A percentile compares a stretch with the other conserved stretches of the same genome.
These are phyloP conservation scores for Noctua janthina DNA, from an alignment of 2,888 invertebrate species.

Conservation along the genomic window DNA sequence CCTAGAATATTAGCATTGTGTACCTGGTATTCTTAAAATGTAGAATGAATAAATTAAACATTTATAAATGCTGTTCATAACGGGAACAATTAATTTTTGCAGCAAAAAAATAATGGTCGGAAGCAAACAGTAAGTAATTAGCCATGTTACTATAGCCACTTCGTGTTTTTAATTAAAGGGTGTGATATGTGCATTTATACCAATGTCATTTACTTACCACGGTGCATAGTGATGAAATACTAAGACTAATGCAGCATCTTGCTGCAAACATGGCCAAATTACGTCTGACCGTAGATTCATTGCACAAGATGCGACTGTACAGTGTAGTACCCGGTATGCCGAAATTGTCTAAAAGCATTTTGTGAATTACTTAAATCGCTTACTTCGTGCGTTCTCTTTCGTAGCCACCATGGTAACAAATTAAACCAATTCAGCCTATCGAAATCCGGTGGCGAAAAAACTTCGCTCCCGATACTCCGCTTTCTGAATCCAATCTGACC, in stretches of 20 bases:
- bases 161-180: background rate
- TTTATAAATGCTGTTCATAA: conserved; percentile 50
- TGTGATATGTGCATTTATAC: background rate
- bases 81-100: conserved; percentile 34
- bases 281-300: too few relatives aligned
- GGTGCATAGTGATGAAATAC: background rate
- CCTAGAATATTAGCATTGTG: conserved; percentile 51
- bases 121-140: background rate
- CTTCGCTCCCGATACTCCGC: too few relatives aligned
- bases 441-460: background rate
- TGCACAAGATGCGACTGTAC: too few relatives aligned
- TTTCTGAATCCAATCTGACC: background rate
- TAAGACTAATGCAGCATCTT: too few relatives aligned
- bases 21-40: conserved; percentile 62
- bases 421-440: background rate
- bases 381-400: background rate
- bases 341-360: too few relatives aligned
- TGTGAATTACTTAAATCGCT: too few relatives aligned
- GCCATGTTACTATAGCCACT: background rate
- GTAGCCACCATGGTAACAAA: background rate
- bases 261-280: too few relatives aligned
- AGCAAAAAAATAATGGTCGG: conserved; percentile 29
- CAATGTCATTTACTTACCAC: background rate
- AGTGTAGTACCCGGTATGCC: too few relatives aligned
- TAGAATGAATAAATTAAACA: conserved; percentile 42